These are phyloP conservation scores for Cosmia pyralina DNA, from an alignment of 2,888 invertebrate species.

Conservation along the genomic window DNA sequence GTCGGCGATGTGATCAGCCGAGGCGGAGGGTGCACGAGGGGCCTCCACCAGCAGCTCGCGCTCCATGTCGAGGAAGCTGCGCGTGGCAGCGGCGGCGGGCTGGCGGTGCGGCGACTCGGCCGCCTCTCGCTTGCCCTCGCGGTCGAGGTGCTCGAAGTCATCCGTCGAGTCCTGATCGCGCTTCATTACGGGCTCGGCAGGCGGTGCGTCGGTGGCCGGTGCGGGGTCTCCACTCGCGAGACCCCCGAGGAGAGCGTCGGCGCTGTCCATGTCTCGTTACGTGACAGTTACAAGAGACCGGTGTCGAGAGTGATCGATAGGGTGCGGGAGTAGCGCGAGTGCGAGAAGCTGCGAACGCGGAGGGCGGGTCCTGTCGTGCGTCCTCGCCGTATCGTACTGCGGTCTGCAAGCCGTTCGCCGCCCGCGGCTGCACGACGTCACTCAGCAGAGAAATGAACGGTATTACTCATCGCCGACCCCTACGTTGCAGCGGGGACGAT, in stretches of 20 bases:
- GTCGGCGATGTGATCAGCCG: slow-evolving; percentile 86
- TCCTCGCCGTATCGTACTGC: slow-evolving; percentile 84
- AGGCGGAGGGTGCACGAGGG: slow-evolving; percentile 79
- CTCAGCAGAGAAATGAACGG: slow-evolving; percentile 84
- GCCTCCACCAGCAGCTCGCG: slow-evolving; percentile 84
- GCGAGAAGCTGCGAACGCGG: slow-evolving; percentile 69
- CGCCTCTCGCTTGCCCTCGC: slow-evolving; percentile 86
- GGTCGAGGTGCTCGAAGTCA: slow-evolving; percentile 93
- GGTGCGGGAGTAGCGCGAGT: slow-evolving; percentile 74
- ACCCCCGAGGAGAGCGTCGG: slow-evolving; percentile 80
- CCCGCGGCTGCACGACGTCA: slow-evolving; percentile 83
- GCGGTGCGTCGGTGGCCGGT: slow-evolving; percentile 57
- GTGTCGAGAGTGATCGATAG: slow-evolving; percentile 76
- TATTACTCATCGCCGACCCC: slow-evolving; percentile 86
- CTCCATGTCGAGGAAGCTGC: slow-evolving; percentile 88
- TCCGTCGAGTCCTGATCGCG: slow-evolving; percentile 93
- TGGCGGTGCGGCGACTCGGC: slow-evolving; percentile 78
- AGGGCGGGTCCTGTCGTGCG: slow-evolving; percentile 82
- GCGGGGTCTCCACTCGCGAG: slow-evolving; percentile 81
- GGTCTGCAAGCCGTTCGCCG: slow-evolving; percentile 73
- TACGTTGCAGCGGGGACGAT: slow-evolving; percentile 73
- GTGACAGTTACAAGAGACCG: slow-evolving; percentile 67
- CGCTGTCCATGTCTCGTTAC: slow-evolving; percentile 78
- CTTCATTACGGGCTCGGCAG: slow-evolving; percentile 75
- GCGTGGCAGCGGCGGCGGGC: slow-evolving; percentile 78